Percentiles rank a stretch among this genome's conserved stretches.
Evolutionary conservation across 2,888 invertebrate species (phyloP).

Genomic region (Timema podura): DNA sequence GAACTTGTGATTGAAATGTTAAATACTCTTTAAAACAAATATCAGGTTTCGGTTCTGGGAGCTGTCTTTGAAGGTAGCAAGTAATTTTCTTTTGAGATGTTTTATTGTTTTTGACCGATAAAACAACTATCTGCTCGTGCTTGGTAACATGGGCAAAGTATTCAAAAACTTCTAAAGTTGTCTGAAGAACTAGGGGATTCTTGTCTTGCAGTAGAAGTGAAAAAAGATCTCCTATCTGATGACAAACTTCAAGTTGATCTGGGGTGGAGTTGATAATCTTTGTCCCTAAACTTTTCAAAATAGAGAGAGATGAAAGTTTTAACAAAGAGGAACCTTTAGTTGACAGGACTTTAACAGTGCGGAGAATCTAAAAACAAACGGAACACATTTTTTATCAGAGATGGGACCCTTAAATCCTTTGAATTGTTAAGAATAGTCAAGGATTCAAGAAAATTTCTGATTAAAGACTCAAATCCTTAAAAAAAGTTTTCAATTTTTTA

Average conservation of each 20-base stretch:
- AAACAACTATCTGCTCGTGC: constrained; percentile 24
- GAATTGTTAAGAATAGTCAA: too few relatives aligned
- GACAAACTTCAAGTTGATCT: constrained; percentile 17
- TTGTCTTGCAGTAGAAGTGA: constrained; percentile 22
- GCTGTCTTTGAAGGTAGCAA: constrained; percentile 22
- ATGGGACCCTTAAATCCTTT: too few relatives aligned
- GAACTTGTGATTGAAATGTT: constrained; percentile 12
- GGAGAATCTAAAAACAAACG: constrained; percentile 20
- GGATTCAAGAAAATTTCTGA: not conserved
- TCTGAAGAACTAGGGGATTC: constrained; percentile 21
- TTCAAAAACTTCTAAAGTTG: constrained; percentile 23
- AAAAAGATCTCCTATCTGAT: constrained; percentile 18
- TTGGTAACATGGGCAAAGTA: constrained; percentile 28
- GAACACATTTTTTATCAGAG: not conserved
- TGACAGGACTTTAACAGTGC: constrained; percentile 5
- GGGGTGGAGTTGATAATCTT: constrained; percentile 9
- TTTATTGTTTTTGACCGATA: constrained; percentile 18
- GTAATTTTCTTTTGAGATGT: constrained; percentile 13
- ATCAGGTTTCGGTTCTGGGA: not conserved
- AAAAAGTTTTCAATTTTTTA: too few relatives aligned
- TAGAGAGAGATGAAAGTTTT: constrained; percentile 5
- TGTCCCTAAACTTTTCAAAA: constrained; percentile 16
- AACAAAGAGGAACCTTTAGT: constrained; percentile 15
- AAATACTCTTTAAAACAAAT: not conserved
- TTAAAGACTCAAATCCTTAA: too few relatives aligned